These are phyloP conservation scores for Montipora foliosa DNA, from an alignment of 64 coral and sea anemone species.

Conservation along the genomic window DNA sequence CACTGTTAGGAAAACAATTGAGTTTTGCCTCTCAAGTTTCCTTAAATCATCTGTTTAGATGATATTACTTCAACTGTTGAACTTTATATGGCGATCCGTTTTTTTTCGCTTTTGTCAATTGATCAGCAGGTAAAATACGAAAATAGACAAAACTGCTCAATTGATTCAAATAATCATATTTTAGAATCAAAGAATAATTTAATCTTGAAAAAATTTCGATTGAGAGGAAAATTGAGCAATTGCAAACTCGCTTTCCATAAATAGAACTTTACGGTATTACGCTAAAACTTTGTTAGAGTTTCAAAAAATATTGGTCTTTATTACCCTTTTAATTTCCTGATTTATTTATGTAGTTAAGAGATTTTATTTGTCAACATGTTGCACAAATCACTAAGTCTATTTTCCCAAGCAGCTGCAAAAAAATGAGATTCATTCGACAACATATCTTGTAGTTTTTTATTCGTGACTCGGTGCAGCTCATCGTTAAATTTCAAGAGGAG, in stretches of 20 bases:
- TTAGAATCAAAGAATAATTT: too few relatives aligned
- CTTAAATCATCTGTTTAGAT: not conserved
- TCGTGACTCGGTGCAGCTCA: not conserved
- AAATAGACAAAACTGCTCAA: too few relatives aligned
- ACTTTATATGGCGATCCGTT: too few relatives aligned
- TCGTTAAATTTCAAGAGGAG: not conserved
- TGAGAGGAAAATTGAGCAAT: not conserved
- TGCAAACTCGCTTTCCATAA: not conserved
- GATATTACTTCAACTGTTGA: too few relatives aligned
- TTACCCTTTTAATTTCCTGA: not conserved
- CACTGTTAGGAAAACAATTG: not conserved
- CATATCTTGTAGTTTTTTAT: not conserved
- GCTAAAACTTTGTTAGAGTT: not conserved
- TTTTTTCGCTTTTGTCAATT: not conserved
- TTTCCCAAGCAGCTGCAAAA: not conserved
- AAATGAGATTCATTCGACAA: not conserved
- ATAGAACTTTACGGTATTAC: not conserved
- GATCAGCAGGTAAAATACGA: too few relatives aligned
- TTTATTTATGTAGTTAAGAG: not conserved
- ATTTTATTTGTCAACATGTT: not conserved
- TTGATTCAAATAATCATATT: too few relatives aligned
- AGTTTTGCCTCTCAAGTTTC: not conserved
- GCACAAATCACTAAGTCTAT: not conserved
- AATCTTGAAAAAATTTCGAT: not conserved
- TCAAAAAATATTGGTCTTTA: not conserved